Base-by-base conservation (phyloP, 2,888 invertebrate species). In the Drosophila aldrichi region DNA sequence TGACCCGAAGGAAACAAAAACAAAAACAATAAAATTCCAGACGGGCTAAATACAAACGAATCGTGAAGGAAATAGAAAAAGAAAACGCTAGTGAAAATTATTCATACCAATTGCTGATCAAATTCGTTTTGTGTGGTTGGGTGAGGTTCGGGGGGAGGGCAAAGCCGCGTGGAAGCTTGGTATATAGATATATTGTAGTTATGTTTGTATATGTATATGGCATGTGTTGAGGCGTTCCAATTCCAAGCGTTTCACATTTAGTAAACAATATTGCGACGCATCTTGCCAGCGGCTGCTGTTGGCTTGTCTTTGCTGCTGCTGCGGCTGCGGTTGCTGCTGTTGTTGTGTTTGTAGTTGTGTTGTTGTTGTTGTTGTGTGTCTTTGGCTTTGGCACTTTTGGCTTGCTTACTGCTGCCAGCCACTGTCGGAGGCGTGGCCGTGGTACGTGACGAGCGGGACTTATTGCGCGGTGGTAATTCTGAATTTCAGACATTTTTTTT, bases 361-460 rank as follows among this genome's bases (percentile, higher is more conserved):
- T 51, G 66, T 48, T 38, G 36, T 36, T 64, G 62, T 49, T 73
- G 86, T 60, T 82, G 82, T 52, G 79, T 70, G 74, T 89, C 90
- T 86, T 90, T 89, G 74, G 79, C 63, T 77, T 87, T 89, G 89
- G 82, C 83, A 75, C 89, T 89, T 74, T 88, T 88, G 60, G 82
- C 78, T 63, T 74, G 78, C 64, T 88, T 87, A 41, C 64, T 74
- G 60, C 85, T 76, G 63, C 76, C 74, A 51, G 74, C 74, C 51
- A 63, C 77, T 40, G 76, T 59, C 63, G 79, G 57, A 61, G 81
- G 64, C 66, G 75, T 70, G 64, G 79, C 73, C 71, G 88, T 69
- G 69, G 81, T 90, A 74, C 91, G 91, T 73, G 91, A 91, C 88
- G 88, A 90, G 51, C 91, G 91, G 82, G 89, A 91, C 85, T 91